Conservation (phyloP, 2,888 invertebrate species). For the Neocrepidodera transversa region DNA sequence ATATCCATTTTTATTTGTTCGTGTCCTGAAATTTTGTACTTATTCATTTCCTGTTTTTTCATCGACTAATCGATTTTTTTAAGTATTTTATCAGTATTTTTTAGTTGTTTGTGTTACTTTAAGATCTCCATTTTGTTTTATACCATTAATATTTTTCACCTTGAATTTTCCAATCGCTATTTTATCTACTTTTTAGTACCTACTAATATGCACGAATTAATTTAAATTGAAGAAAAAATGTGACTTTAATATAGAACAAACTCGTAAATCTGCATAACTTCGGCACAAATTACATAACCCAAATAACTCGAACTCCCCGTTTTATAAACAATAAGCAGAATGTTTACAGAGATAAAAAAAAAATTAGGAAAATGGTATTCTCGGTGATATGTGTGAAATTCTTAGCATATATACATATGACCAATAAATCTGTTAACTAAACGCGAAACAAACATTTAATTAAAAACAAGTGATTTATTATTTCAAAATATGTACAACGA, state of each 20-base stretch:
- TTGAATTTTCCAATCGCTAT: too few species aligned
- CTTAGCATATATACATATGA: background rate
- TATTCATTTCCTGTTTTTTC: too few species aligned
- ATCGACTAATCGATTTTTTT: too few species aligned
- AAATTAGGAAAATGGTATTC: background rate
- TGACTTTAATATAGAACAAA: conserved; percentile 4
- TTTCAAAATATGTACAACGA: too few species aligned
- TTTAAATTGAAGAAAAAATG: background rate
- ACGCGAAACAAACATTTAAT: conserved; percentile 4
- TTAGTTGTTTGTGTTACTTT: too few species aligned
- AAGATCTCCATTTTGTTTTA: too few species aligned
- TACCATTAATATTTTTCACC: too few species aligned
- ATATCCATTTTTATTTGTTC: too few species aligned
- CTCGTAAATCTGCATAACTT: background rate
- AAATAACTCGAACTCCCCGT: background rate
- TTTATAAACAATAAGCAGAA: background rate
- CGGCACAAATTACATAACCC: conserved; percentile 2
- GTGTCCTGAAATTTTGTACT: too few species aligned
- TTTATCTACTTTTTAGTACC: too few species aligned
- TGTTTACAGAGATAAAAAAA: conserved; percentile 7
- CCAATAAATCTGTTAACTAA: background rate
- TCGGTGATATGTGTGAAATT: conserved; percentile 3
- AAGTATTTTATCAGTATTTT: too few species aligned
- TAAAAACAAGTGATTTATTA: background rate
- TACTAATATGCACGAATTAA: too few species aligned